Evolutionary conservation across 2,888 invertebrate genomes (phyloP).

Genomic region (Xanthorhoe designata): DNA sequence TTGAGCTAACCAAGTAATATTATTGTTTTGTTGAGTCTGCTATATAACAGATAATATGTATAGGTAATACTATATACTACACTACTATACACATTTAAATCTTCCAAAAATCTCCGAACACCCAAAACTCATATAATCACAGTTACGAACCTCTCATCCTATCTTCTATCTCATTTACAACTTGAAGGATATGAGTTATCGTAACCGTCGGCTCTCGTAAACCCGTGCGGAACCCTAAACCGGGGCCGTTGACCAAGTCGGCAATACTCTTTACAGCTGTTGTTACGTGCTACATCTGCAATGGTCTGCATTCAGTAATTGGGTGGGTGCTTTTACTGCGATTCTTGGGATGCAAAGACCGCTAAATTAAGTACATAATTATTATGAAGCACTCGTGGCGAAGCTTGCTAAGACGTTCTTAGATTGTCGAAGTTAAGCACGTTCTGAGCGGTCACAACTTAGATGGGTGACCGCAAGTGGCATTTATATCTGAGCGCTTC

Average conservation of each 20-base stretch:
- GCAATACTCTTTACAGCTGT: conserved; percentile 22
- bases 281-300: conserved; percentile 23
- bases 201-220: conserved; percentile 25
- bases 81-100: too few species aligned
- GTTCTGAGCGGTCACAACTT: too few species aligned
- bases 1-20: too few species aligned
- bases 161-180: neutral
- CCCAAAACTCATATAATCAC: neutral
- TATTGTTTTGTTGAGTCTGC: too few species aligned
- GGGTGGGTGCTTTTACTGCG: conserved; percentile 16
- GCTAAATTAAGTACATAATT: neutral
- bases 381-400: too few species aligned
- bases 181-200: conserved; percentile 19
- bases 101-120: neutral
- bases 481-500: too few species aligned
- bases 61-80: too few species aligned
- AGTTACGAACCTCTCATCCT: neutral
- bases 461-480: too few species aligned
- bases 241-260: conserved; percentile 27
- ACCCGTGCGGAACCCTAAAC: conserved; percentile 26
- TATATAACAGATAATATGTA: too few species aligned
- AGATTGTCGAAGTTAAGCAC: too few species aligned
- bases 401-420: too few species aligned
- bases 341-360: neutral
- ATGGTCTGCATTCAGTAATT: conserved; percentile 42